Evolutionary conservation across 1,140 invertebrate species (phyloP), one percentile per base, ranked within the genome.

Genomic region (Zaprionus lachaisei): DNA sequence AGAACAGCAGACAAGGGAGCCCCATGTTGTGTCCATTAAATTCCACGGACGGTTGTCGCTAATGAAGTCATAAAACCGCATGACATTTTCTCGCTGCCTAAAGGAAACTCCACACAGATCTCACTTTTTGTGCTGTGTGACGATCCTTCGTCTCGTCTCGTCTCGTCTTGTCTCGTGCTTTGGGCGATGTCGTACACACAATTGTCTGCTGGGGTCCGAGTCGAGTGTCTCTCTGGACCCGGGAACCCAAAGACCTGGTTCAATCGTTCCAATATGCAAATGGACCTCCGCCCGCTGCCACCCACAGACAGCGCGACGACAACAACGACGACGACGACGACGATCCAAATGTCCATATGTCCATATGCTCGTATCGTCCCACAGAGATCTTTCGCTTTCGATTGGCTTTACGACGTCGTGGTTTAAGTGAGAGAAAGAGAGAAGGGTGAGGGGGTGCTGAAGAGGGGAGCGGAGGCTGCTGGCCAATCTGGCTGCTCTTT

Each of bases 31-130:
- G 79, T 51, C 84, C 79, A 90, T 89, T 84, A 89, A 90, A 84
- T 89, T 89, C 85, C 84, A 64, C 65, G 69, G 55, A 66, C 54
- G 73, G 65, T 81, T 84, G 78, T 85, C 72, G 86, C 85, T 90
- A 90, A 90, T 90, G 85, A 90, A 90, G 85, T 90, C 85, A 90
- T 90, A 90, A 90, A 90, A 82, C 82, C 79, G 86, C 84, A 87
- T 90, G 84, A 87, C 84, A 87, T 87, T 87, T 86, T 81, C 41
- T 47, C 78, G 81, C 72, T 89, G 65, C 78, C 84, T 80, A 61
- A 67, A 73, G 68, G 63, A 78, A 68, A 73, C 54, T 55, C 78
- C 61, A 66, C 37, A 58, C 69, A 72, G 80, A 87, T 83, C 83
- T 87, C 71, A 80, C 80, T 83, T 87, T 87, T 87, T 72, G 15